phyloP scores from a whole-genome alignment of 2,888 invertebrate species.

The Megastigmus dorsalis region DNA sequence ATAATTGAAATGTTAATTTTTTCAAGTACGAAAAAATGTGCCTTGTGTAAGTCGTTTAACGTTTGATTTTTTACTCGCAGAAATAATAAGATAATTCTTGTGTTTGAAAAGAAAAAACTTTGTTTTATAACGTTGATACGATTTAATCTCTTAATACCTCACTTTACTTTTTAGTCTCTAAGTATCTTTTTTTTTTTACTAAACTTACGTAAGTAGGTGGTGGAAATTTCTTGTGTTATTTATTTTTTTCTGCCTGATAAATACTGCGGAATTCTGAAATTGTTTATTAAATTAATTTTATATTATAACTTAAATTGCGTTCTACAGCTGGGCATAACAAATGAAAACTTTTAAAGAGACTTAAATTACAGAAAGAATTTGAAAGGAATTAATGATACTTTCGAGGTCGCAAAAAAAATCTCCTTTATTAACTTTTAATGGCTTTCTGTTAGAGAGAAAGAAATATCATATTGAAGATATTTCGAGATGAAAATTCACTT shows the following conservation, averaged over 20 bases:
- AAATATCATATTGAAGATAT: neutral
- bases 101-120: neutral
- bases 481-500: too few species aligned
- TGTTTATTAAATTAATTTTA: neutral
- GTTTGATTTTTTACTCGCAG: too few species aligned
- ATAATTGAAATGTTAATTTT: slow-evolving; percentile 7
- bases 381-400: slow-evolving; percentile 2
- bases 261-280: too few species aligned
- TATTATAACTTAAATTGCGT: neutral
- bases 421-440: slow-evolving; percentile 13
- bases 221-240: slow-evolving; percentile 12
- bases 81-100: slow-evolving; percentile 6
- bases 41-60: too few species aligned
- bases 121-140: slow-evolving; percentile 17
- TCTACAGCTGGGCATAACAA: too few species aligned
- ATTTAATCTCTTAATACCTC: slow-evolving; percentile 16
- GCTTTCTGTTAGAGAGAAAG: neutral
- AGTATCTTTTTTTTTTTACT: slow-evolving; percentile 1
- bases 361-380: neutral
- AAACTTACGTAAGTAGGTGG: slow-evolving; percentile 12
- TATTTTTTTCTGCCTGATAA: too few species aligned
- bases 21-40: too few species aligned
- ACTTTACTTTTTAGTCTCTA: slow-evolving; percentile 7
- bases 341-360: too few species aligned
- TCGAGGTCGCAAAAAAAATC: neutral